Evolutionary conservation across 1,140 invertebrate genomes (phyloP).

Genomic region (Heliconius melpomene): DNA sequence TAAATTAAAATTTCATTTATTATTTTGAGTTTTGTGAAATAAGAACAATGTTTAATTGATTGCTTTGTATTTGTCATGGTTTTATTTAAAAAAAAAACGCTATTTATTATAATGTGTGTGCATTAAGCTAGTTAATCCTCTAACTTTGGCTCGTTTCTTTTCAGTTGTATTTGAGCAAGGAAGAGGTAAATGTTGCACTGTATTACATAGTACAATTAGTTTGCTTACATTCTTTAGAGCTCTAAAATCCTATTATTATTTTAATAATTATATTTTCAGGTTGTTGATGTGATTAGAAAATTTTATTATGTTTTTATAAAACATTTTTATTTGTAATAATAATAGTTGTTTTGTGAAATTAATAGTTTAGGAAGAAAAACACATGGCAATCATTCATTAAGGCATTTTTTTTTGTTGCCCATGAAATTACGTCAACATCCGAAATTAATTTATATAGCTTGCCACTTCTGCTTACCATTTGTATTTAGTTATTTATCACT

Average conservation of each 20-base stretch:
- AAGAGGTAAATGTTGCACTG: constrained; percentile 61
- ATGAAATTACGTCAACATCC: neutral
- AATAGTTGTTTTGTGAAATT: too few species aligned
- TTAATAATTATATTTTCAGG: neutral
- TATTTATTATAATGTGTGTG: constrained; percentile 12
- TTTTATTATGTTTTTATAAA: neutral
- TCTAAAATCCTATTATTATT: neutral
- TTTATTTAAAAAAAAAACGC: neutral
- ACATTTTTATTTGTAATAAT: too few species aligned
- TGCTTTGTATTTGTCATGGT: neutral
- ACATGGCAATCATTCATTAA: too few species aligned
- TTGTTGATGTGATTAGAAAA: neutral
- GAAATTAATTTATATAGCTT: too few species aligned
- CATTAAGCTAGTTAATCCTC: constrained; percentile 43
- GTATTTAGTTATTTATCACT: neutral
- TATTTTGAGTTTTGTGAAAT: too few species aligned
- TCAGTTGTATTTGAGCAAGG: constrained; percentile 73
- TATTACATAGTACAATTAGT: constrained; percentile 24
- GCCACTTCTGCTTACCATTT: neutral
- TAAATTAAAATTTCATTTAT: too few species aligned
- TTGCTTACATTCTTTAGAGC: neutral
- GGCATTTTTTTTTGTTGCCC: neutral
- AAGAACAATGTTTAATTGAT: neutral
- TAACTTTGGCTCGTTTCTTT: constrained; percentile 72
- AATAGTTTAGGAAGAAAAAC: too few species aligned